Percentiles rank a stretch among this genome's conserved stretches.
Conservation (phyloP, 2,797 vertebrate genomes). For the Coregonus sp. region DNA sequence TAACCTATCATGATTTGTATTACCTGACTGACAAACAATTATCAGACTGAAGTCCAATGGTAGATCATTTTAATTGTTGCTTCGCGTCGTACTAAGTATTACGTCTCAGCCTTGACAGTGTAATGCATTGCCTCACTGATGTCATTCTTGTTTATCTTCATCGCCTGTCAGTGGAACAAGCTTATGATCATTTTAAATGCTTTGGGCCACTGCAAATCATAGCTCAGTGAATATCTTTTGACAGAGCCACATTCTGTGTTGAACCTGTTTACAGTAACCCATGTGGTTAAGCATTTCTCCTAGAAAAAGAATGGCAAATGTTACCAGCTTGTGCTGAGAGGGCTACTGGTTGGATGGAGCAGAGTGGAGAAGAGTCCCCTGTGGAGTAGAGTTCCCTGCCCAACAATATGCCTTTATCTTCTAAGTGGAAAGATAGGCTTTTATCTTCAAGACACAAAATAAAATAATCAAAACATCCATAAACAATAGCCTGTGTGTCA, state of each 20-base stretch:
- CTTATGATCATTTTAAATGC: background rate
- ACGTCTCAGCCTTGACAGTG: background rate
- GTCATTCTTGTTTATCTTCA: background rate
- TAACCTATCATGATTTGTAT: background rate
- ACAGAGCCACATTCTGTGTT: background rate
- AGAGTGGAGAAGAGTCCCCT: too few species aligned
- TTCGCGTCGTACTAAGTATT: background rate
- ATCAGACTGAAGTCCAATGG: background rate
- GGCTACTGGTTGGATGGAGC: too few species aligned
- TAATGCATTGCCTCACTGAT: background rate
- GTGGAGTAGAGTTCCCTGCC: too few species aligned
- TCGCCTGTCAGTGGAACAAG: background rate
- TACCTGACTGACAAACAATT: background rate
- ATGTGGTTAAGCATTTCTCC: too few species aligned
- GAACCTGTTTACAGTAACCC: too few species aligned
- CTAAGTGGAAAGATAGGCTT: too few species aligned
- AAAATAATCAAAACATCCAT: too few species aligned
- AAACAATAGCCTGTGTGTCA: too few species aligned
- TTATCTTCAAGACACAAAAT: too few species aligned
- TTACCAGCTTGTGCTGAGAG: too few species aligned
- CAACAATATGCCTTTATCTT: too few species aligned
- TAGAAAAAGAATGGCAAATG: too few species aligned
- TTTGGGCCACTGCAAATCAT: background rate
- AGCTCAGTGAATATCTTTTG: background rate
- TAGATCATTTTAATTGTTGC: conserved; percentile 14